Evolutionary conservation across 1,140 invertebrate genomes (phyloP).

Genomic region (Tetramorium simillimum): DNA sequence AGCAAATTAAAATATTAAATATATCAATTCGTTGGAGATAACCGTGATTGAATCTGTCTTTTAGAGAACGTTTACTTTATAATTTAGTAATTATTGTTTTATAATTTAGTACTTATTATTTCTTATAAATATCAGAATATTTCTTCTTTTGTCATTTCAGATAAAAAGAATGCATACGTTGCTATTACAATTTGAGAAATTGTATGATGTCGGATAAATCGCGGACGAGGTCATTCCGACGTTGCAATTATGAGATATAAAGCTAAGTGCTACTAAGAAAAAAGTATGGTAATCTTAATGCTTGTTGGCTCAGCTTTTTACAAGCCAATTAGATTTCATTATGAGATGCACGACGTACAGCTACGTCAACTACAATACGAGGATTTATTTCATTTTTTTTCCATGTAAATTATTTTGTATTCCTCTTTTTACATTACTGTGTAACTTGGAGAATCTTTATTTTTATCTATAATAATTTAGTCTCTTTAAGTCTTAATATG

Average conservation of each 20-base stretch:
- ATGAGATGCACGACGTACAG: not conserved
- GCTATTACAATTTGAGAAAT: not conserved
- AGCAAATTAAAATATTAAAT: too few relatives aligned
- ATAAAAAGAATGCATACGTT: not conserved
- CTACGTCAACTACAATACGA: not conserved
- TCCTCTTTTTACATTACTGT: not conserved
- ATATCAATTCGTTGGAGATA: not conserved
- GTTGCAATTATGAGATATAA: constrained; percentile 8
- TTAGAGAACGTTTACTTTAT: not conserved
- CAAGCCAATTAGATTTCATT: not conserved
- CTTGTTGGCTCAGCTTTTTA: not conserved
- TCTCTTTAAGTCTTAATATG: too few relatives aligned
- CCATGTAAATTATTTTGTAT: not conserved
- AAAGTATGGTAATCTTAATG: constrained; percentile 2
- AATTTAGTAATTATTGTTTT: not conserved
- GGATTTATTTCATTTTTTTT: not conserved
- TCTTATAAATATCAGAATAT: not conserved
- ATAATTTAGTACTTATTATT: not conserved
- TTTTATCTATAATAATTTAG: not conserved
- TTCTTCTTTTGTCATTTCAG: not conserved
- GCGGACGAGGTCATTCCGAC: not conserved
- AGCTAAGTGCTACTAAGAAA: constrained; percentile 10
- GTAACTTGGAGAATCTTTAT: not conserved
- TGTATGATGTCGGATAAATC: not conserved
- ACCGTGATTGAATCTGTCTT: not conserved